These are phyloP conservation scores for Naso thynnoides DNA, from an alignment of 2,797 vertebrate species.

Conservation along the genomic window DNA sequence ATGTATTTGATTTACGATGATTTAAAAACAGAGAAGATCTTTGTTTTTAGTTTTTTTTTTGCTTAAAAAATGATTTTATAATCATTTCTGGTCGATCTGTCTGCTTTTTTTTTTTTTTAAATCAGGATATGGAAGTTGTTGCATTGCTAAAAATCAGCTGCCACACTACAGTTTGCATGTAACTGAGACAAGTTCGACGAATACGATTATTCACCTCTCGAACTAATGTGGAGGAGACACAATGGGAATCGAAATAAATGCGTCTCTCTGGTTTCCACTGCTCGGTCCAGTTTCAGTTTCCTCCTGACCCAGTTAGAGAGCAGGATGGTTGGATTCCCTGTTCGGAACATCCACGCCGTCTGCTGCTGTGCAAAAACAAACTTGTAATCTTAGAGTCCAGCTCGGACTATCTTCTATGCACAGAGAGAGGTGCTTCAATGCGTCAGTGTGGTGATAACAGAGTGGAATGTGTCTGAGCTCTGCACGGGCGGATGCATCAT, in stretches of 20 bases:
- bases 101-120: background rate
- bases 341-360: conserved; percentile 2
- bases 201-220: background rate
- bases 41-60: no score
- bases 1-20: background rate
- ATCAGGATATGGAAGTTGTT: background rate
- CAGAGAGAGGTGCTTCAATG: conserved; percentile 21
- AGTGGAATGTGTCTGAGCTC: background rate
- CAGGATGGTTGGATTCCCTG: background rate
- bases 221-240: background rate
- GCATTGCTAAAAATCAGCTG: background rate
- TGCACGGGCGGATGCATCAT: background rate
- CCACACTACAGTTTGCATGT: background rate
- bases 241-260: background rate
- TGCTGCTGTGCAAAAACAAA: conserved; percentile 35
- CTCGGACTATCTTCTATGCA: conserved; percentile 1
- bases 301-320: conserved; percentile 37
- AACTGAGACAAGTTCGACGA: background rate
- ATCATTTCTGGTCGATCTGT: background rate
- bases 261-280: conserved; percentile 13
- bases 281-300: conserved; percentile 44
- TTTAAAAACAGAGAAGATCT: background rate
- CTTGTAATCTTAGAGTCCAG: conserved; percentile 54
- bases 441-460: conserved; percentile 17
- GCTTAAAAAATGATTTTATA: background rate